Evolutionary conservation across 1,140 invertebrate genomes (phyloP).

Genomic region (Aphidius gifuensis): DNA sequence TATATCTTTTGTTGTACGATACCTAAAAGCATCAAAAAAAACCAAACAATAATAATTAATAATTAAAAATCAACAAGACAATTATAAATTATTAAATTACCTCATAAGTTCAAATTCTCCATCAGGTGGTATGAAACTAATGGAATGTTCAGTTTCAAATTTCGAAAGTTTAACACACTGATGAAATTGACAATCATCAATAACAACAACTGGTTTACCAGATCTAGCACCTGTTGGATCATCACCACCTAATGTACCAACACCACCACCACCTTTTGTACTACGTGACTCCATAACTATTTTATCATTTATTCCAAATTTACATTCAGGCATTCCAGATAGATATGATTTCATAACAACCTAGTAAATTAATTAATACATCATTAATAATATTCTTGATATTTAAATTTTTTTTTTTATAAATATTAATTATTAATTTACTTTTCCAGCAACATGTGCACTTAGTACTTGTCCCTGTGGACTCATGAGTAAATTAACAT

Average conservation of each 20-base stretch:
- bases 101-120: slow-evolving; percentile 99
- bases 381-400: background rate
- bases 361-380: slow-evolving; percentile 27
- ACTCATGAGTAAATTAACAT: slow-evolving; percentile 98
- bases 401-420: slow-evolving; percentile 1
- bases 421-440: slow-evolving; percentile 22
- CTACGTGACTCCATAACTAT: slow-evolving; percentile 98
- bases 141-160: slow-evolving; percentile 99
- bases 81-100: slow-evolving; percentile 50
- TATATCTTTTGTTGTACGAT: slow-evolving; percentile 99
- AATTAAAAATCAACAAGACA: slow-evolving; percentile 9
- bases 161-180: slow-evolving; percentile 99
- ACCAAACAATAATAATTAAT: slow-evolving; percentile 8
- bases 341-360: slow-evolving; percentile 99
- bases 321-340: slow-evolving; percentile 99
- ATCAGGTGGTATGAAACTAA: slow-evolving; percentile 99
- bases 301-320: slow-evolving; percentile 99
- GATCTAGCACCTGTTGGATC: slow-evolving; percentile 84
- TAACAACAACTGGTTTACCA: slow-evolving; percentile 95
- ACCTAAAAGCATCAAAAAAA: slow-evolving; percentile 59
- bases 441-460: slow-evolving; percentile 97
- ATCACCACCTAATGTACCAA: slow-evolving; percentile 61
- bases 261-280: slow-evolving; percentile 62
- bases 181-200: slow-evolving; percentile 99
- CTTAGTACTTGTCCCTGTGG: slow-evolving; percentile 99